These are phyloP conservation scores for Blomia tropicalis DNA, from an alignment of 2,888 invertebrate species.

Conservation along the genomic window DNA sequence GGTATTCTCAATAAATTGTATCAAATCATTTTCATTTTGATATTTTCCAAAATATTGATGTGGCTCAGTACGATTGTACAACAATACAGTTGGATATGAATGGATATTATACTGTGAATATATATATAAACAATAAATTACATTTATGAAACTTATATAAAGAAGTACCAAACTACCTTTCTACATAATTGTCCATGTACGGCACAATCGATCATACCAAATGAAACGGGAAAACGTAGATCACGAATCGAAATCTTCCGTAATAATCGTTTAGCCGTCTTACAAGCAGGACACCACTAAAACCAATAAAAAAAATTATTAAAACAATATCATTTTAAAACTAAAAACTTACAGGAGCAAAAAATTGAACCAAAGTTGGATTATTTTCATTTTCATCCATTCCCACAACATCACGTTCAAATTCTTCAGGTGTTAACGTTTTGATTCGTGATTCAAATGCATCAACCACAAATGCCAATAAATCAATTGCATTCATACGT, in stretches of 20 bases:
- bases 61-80: constrained; percentile 45
- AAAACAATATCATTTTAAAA: constrained; percentile 14
- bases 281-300: constrained; percentile 58
- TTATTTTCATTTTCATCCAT: constrained; percentile 30
- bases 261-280: constrained; percentile 50
- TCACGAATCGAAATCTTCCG: constrained; percentile 45
- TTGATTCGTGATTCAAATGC: constrained; percentile 37
- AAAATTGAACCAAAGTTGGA: constrained; percentile 57
- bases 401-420: constrained; percentile 34
- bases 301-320: constrained; percentile 26
- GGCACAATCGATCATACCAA: constrained; percentile 55
- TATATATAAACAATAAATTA: constrained; percentile 15
- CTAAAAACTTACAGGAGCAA: constrained; percentile 44
- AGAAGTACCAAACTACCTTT: constrained; percentile 26
- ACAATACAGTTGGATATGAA: constrained; percentile 52
- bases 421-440: constrained; percentile 37
- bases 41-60: constrained; percentile 44
- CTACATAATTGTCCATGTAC: constrained; percentile 45
- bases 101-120: constrained; percentile 45
- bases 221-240: constrained; percentile 36
- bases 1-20: constrained; percentile 42
- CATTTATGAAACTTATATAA: not conserved
- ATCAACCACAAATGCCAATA: constrained; percentile 48
- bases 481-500: constrained; percentile 42
- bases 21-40: constrained; percentile 44